Percentiles rank a stretch among this genome's conserved stretches.
Evolutionary conservation across 2,113 vertebrate species (phyloP).

Genomic region (Greenwoodochromis staneri): DNA sequence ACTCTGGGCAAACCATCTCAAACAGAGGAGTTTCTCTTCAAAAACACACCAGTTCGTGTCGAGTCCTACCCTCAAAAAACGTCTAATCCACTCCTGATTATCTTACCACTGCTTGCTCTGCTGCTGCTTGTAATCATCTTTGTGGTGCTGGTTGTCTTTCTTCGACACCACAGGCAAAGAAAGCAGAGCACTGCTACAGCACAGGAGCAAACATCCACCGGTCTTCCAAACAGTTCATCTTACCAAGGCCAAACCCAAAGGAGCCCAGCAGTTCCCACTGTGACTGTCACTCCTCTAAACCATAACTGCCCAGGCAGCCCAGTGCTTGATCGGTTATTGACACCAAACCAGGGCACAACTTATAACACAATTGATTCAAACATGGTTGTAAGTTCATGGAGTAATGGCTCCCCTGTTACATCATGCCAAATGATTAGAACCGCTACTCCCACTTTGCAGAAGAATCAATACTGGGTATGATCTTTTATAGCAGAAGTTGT

Average conservation of each 20-base stretch:
- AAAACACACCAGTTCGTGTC: constrained; percentile 51
- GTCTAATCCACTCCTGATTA: constrained; percentile 66
- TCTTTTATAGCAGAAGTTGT: neutral
- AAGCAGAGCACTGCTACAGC: constrained; percentile 60
- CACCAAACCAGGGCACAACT: constrained; percentile 13
- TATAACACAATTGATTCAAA: constrained; percentile 29
- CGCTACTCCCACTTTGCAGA: constrained; percentile 76
- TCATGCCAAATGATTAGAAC: constrained; percentile 73
- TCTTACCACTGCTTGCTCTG: constrained; percentile 73
- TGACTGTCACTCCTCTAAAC: constrained; percentile 79
- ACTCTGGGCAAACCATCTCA: constrained; percentile 49
- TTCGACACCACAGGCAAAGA: constrained; percentile 65
- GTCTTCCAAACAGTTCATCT: constrained; percentile 6
- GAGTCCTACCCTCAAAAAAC: constrained; percentile 62
- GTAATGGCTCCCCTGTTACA: constrained; percentile 66
- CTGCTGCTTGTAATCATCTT: constrained; percentile 71
- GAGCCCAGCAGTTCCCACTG: constrained; percentile 70
- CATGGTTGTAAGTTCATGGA: constrained; percentile 67
- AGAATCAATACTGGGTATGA: constrained; percentile 90
- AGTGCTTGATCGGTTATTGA: constrained; percentile 3
- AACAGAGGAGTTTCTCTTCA: constrained; percentile 49
- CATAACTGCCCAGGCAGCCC: constrained; percentile 52
- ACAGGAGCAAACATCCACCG: constrained; percentile 10
- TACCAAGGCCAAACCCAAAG: constrained; percentile 57
- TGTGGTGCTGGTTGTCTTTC: constrained; percentile 65